Evolutionary conservation across 2,888 invertebrate species (phyloP), one percentile per base, ranked within the genome.

Genomic region (Liposcelis brunnea): DNA sequence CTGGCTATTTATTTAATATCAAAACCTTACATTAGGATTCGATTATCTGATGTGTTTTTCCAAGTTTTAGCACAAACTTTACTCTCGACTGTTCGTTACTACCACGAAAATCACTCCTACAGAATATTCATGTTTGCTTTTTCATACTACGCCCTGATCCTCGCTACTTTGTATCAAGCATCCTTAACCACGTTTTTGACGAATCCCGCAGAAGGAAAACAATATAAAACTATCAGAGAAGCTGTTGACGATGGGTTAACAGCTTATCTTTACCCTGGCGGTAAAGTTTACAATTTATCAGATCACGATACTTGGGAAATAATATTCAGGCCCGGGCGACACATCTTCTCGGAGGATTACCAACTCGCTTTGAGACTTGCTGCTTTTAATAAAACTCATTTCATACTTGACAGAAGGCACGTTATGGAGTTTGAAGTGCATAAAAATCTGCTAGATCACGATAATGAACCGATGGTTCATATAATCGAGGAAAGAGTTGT

Each of bases 241-340:
- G 19, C 11, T 6, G 40, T 40, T 6, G 40, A 40, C 40, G 15
- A 3, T 7, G 40, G 40, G 4, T 21, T 40, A 19, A 19, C 12
- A n/a, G 7, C 18, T 6, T 40, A 40, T 19, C 11, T 40, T 3
- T 40, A 40, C 11, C 40, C 40, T 16, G 15, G 16, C 4, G 40
- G 40, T 19, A 26, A 26, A 26, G 12, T 21, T 18, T 40, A 40
- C 19, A 40, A 40, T 21, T 21, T 19, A 40, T 19, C 40, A 7
- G 40, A 40, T 19, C 40, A 40, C 19, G 18, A 40, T 6, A 19
- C 21, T 6, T 40, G 40, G 40, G 11, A 19, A 4, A 40, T 18
- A 18, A 19, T 40, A 15, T 21, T 40, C 4, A n/a, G 6, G 11
- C 40, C 40, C 3, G 16, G 19, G 10, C 16, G 40, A 6, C 40